A percentile compares a stretch with the other conserved stretches of the same genome.
These are phyloP conservation scores for Atrina japonica DNA, from an alignment of 2,888 invertebrate genomes.

Conservation along the genomic window DNA sequence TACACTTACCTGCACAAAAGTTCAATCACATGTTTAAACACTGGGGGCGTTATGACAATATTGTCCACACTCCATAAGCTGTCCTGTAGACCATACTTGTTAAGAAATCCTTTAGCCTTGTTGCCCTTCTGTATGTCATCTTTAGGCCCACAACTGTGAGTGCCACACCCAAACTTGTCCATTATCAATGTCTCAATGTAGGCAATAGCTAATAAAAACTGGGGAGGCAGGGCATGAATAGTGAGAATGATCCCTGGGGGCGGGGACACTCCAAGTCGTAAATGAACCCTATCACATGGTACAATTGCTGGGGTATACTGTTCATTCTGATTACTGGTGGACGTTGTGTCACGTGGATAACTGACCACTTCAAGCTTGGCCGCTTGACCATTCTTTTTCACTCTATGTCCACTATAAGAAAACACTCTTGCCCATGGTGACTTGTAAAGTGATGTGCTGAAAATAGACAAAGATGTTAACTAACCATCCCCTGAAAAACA, in stretches of 20 bases:
- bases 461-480: no score
- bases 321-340: constrained; percentile 71
- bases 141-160: constrained; percentile 60
- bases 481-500: no score
- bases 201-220: constrained; percentile 78
- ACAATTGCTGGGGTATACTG: constrained; percentile 78
- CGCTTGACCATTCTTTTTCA: constrained; percentile 76
- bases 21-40: constrained; percentile 74
- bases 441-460: constrained; percentile 75
- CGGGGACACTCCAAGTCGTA: constrained; percentile 77
- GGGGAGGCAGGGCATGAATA: constrained; percentile 79
- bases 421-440: constrained; percentile 78
- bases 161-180: constrained; percentile 73
- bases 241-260: constrained; percentile 75
- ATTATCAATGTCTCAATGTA: constrained; percentile 79
- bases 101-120: constrained; percentile 31
- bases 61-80: constrained; percentile 74
- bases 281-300: constrained; percentile 75
- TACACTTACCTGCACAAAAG: constrained; percentile 65
- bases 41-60: constrained; percentile 72
- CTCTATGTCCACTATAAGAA: constrained; percentile 76
- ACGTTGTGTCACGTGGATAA: constrained; percentile 75
- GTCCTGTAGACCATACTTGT: constrained; percentile 53
- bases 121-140: constrained; percentile 45
- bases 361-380: constrained; percentile 77